Conservation (phyloP, 2,888 invertebrate genomes). For the Drosophila silvestris region DNA sequence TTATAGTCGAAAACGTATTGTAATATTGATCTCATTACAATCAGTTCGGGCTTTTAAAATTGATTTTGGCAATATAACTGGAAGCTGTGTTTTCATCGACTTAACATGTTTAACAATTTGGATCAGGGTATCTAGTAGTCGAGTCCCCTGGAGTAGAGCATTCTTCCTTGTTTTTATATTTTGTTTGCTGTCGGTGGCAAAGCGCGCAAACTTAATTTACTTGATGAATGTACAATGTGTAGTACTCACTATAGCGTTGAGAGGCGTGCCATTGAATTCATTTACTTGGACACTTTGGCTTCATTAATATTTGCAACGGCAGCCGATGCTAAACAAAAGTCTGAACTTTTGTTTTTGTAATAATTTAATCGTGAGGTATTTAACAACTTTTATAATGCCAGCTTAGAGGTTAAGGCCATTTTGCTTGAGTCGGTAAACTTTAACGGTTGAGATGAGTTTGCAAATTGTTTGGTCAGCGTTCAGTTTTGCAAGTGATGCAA, state of each 20-base stretch:
- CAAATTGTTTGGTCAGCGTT: slow-evolving; percentile 53
- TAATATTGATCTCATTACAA: not conserved
- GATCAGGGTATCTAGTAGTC: not conserved
- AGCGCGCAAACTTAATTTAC: slow-evolving; percentile 55
- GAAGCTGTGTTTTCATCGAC: not conserved
- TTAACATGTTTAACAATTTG: not conserved
- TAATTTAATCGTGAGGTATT: slow-evolving; percentile 61
- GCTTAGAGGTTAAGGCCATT: slow-evolving; percentile 22
- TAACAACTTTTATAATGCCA: slow-evolving; percentile 53
- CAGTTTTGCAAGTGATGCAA: slow-evolving; percentile 28
- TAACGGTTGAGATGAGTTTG: slow-evolving; percentile 46
- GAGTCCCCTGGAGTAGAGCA: not conserved
- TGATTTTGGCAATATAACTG: not conserved
- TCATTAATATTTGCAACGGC: slow-evolving; percentile 72
- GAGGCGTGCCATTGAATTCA: slow-evolving; percentile 56
- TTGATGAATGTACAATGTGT: slow-evolving; percentile 65
- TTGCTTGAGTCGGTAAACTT: slow-evolving; percentile 22
- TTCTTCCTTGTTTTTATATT: slow-evolving; percentile 1
- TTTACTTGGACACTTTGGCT: slow-evolving; percentile 60
- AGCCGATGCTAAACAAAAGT: slow-evolving; percentile 35
- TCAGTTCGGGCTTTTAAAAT: not conserved
- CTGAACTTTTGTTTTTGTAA: slow-evolving; percentile 36
- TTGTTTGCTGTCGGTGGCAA: slow-evolving; percentile 2
- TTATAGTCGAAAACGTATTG: too few relatives aligned
- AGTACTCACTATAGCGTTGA: slow-evolving; percentile 5